Percentiles rank a stretch among this genome's conserved stretches.
Evolutionary conservation across 2,797 vertebrate species (phyloP).

Genomic region (Sebastes nivosus): DNA sequence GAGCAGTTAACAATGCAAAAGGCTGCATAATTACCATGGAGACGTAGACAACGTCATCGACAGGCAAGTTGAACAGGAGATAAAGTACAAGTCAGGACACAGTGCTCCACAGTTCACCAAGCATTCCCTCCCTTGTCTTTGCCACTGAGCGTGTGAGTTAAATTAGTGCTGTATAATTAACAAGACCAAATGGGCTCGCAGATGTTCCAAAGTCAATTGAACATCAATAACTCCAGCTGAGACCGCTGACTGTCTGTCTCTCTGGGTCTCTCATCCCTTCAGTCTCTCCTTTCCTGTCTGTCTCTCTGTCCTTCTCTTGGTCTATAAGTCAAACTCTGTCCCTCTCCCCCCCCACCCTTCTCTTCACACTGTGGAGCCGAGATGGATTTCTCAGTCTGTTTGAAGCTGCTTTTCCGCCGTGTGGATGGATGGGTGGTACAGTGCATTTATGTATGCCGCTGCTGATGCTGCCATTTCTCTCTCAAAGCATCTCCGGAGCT

Average conservation of each 20-base stretch:
- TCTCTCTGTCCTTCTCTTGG: not conserved
- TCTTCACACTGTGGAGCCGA: slow-evolving; percentile 33
- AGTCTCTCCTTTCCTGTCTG: not conserved
- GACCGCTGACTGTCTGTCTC: slow-evolving; percentile 26
- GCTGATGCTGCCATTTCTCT: slow-evolving; percentile 54
- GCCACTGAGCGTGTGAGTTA: slow-evolving; percentile 36
- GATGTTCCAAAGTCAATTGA: slow-evolving; percentile 77
- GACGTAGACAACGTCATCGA: slow-evolving; percentile 29
- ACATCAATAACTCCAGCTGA: slow-evolving; percentile 74
- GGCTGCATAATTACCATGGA: slow-evolving; percentile 48
- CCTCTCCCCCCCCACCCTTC: not conserved
- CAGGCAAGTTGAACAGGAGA: slow-evolving; percentile 19
- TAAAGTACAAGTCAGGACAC: slow-evolving; percentile 36
- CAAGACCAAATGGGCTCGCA: slow-evolving; percentile 64
- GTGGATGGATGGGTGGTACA: slow-evolving; percentile 55
- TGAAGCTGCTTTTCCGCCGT: slow-evolving; percentile 59
- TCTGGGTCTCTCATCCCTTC: not conserved
- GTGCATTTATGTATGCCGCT: slow-evolving; percentile 44
- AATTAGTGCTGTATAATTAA: slow-evolving; percentile 73
- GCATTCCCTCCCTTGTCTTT: slow-evolving; percentile 41
- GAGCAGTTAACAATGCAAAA: slow-evolving; percentile 25
- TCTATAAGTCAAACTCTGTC: not conserved
- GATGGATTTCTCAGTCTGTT: slow-evolving; percentile 71
- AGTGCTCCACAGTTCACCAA: slow-evolving; percentile 45
- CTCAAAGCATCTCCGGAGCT: slow-evolving; percentile 33